Base-by-base conservation (phyloP, 1,140 invertebrate species). In the Bombus cullumanus region DNA sequence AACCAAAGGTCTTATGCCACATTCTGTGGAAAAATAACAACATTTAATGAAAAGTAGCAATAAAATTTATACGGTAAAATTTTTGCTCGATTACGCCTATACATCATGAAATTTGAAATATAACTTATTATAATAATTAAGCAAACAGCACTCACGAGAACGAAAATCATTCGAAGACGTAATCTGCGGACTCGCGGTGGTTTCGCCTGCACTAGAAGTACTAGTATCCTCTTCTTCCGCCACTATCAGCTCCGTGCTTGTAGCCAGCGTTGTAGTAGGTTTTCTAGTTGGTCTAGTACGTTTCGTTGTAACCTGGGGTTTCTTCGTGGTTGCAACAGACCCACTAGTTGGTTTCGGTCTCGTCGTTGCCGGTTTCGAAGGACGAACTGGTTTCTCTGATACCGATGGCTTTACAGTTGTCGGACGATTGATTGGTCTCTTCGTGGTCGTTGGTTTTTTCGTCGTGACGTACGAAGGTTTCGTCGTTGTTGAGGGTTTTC, bases 1-100 rank as follows among this genome's bases (percentile, higher is more conserved):
- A 47, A 97, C 95, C 86, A 98, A 94, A 28, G 98, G 98, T 91
- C 98, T 96, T 28, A 98, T 96, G 68, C 98, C 98, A 94, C 98
- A 99, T 92, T 98, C 98, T 98, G 95, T 89, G 2, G 96, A 92
- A 83, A n/a, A 18, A 47, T 39, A 31, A 73, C 8, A 25, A 59
- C 18, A 2, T 22, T 53, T 53, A 18, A 0, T 3, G 57, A 28
- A 59, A 28, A 3, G 22, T 59, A 2, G 25, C 3, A 12, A n/a
- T 12, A n/a, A n/a, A n/a, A 62, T 62, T n/a, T 62, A 6, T 53
- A 53, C 1, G 47, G 5, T 8, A 53, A 53, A 8, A 53, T 13
- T n/a, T 2, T n/a, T 62, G 25, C 57, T 62, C 28, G 10, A 5
- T 62, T n/a, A 22, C 47, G 28, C 12, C 12, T 3, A 62, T 62